Base-by-base conservation (phyloP, 2,113 vertebrate genomes). In the Myiagra hebetior region DNA sequence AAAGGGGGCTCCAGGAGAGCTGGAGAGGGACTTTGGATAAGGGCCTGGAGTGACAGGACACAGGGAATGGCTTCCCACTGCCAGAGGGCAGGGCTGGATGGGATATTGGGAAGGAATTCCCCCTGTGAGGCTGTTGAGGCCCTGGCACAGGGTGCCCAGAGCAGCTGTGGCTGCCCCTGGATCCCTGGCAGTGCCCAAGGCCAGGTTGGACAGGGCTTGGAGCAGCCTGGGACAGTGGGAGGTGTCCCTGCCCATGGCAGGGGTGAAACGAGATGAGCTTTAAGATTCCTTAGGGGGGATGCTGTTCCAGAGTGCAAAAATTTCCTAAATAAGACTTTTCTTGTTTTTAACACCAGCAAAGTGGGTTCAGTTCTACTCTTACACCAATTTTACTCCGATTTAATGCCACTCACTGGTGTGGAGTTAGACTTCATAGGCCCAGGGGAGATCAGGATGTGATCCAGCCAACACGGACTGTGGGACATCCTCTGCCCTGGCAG, bases 51-150 rank as follows among this genome's bases (percentile, higher is more conserved):
- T 1, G 44, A 37, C 17, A 50, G 37, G 17, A 22, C 44, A 76
- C 2, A 9, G 7, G 37, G 17, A 60, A 44, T 44, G 37, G 21
- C 16, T 59, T 68, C 22, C 4, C 17, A 31, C 7, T 33, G 30
- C 1, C 26, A 42, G 26, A 68, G 35, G 10, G 12, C 22, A 50
- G 74, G 13, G 16, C 1, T 16, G 4, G 21, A 41, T 59, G 18
- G 28, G 27, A 52, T 7, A 18, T 60, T 31, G 6, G 33, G 33
- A 22, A 86, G 28, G 6, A 77, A 60, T 37, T 4, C 44, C 1
- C 1, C 1, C 23, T 31, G 22, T 8, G 37, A 52, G 63, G 31
- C 6, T 35, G 35, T 16, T 0, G 0, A 50, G 31, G 46, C 31
- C 17, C 37, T 68, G 53, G 53, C 37, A 37, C 46, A 52, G 44